Evolutionary conservation across 2,797 vertebrate species (phyloP).

Genomic region (Sebastes aleutianus): DNA sequence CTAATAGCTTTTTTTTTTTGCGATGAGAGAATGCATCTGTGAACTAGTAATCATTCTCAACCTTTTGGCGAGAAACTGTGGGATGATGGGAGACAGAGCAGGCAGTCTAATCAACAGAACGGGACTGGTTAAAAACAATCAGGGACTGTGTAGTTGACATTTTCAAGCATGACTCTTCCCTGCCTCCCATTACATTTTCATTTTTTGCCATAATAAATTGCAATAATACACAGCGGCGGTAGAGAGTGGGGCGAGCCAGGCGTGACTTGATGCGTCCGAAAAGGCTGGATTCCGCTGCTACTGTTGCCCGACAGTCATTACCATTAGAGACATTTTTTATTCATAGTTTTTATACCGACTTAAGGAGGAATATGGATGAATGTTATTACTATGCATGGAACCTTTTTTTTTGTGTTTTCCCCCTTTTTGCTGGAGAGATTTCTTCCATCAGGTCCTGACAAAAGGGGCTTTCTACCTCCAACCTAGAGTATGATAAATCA

Average conservation of each 20-base stretch:
- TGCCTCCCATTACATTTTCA: conserved; percentile 80
- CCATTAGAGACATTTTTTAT: conserved; percentile 83
- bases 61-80: conserved; percentile 65
- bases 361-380: conserved; percentile 83
- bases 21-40: conserved; percentile 68
- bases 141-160: conserved; percentile 81
- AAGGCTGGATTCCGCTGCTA: conserved; percentile 70
- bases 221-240: conserved; percentile 79
- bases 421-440: conserved; percentile 65
- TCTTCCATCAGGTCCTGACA: conserved; percentile 82
- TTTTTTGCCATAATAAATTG: conserved; percentile 85
- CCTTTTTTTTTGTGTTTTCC: conserved; percentile 57
- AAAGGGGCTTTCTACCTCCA: conserved; percentile 79
- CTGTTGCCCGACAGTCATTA: conserved; percentile 80
- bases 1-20: conserved; percentile 65
- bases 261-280: conserved; percentile 76
- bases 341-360: conserved; percentile 84
- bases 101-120: conserved; percentile 75
- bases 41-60: conserved; percentile 78
- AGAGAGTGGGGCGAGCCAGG: conserved; percentile 74
- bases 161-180: conserved; percentile 84
- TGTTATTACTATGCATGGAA: conserved; percentile 85
- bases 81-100: conserved; percentile 71
- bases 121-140: conserved; percentile 81
- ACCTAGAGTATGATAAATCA: conserved; percentile 85